Evolutionary conservation across 2,797 vertebrate species (phyloP).

Genomic region (Spea hammondii): DNA sequence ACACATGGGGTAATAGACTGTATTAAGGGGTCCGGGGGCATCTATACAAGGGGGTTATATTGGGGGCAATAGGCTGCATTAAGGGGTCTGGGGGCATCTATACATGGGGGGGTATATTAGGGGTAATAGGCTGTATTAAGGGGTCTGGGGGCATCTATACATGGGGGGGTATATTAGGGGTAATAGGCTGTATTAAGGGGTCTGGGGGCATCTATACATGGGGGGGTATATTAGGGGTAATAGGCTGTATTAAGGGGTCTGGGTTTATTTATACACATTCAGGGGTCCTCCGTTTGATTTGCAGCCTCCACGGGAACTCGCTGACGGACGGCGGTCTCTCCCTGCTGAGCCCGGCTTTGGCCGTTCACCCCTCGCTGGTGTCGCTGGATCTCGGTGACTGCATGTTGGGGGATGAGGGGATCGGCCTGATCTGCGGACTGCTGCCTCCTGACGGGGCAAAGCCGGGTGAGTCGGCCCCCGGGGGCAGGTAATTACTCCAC

Average conservation of each 20-base stretch:
- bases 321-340: slow-evolving; percentile 85
- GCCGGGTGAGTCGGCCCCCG: slow-evolving; percentile 75
- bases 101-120: not conserved
- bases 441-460: slow-evolving; percentile 93
- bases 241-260: no score
- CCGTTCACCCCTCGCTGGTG: slow-evolving; percentile 86
- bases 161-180: not conserved
- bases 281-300: not conserved
- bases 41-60: not conserved
- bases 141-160: not conserved
- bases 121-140: not conserved
- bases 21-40: not conserved
- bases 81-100: not conserved
- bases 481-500: no score
- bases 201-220: not conserved
- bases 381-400: slow-evolving; percentile 94
- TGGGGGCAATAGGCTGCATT: not conserved
- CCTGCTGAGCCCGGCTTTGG: slow-evolving; percentile 82
- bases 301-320: slow-evolving; percentile 89
- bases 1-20: not conserved
- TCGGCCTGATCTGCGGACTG: slow-evolving; percentile 89
- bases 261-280: no score
- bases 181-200: not conserved
- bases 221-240: not conserved
- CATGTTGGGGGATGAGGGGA: slow-evolving; percentile 88